Evolutionary conservation across 2,113 vertebrate species (phyloP).

Genomic region (Sclerurus mexicanus): DNA sequence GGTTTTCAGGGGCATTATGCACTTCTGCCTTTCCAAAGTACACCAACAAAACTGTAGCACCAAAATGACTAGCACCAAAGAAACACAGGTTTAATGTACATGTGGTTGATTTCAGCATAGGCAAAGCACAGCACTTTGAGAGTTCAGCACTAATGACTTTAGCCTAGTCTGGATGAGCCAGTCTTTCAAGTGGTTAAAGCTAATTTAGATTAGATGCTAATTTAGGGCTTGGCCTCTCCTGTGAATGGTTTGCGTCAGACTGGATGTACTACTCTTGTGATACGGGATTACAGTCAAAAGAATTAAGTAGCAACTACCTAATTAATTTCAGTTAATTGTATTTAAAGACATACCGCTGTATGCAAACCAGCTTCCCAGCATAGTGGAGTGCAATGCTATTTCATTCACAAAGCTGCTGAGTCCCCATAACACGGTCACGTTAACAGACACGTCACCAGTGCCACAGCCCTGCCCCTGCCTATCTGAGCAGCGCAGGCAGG

Average conservation of each 20-base stretch:
- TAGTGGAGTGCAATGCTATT: background rate
- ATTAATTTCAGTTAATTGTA: conserved; percentile 43
- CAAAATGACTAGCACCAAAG: background rate
- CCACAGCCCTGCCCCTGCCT: background rate
- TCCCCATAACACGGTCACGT: background rate
- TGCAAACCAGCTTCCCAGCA: background rate
- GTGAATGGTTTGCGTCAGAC: conserved; percentile 1
- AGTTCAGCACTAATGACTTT: background rate
- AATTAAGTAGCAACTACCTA: conserved; percentile 10
- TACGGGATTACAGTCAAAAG: conserved; percentile 27
- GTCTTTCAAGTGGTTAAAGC: background rate
- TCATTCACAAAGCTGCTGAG: background rate
- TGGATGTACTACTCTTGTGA: conserved; percentile 14
- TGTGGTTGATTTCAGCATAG: background rate
- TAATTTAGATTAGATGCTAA: conserved; percentile 14
- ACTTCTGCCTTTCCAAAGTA: background rate
- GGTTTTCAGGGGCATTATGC: background rate
- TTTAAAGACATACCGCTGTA: background rate
- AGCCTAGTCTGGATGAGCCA: background rate
- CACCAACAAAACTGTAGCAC: background rate
- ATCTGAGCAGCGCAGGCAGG: background rate
- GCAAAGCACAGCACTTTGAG: background rate
- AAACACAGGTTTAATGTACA: background rate
- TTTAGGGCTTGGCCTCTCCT: conserved; percentile 7
- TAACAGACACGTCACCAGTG: fast-evolving